Base-by-base conservation (phyloP, 2,113 vertebrate genomes). In the Phylloscopus whistleri region DNA sequence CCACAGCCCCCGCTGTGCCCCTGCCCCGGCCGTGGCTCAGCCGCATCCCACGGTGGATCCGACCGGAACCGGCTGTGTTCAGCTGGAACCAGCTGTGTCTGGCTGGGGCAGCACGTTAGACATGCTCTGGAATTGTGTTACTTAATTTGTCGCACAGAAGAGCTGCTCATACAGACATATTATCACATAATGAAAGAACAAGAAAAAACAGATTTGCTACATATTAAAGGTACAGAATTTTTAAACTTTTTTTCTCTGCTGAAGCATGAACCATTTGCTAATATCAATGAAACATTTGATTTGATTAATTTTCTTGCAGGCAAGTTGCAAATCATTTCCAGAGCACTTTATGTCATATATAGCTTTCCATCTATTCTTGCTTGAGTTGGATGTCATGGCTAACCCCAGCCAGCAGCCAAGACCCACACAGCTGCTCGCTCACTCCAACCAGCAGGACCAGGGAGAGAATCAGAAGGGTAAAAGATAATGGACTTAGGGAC, bases 1-100 rank as follows among this genome's bases (percentile, higher is more conserved):
- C 4, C 0, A 0, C 9, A 2, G 18, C 35, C 3, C 23, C 8
- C 0, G 0, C 1, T 0, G 9, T 2, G 0, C 19, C 6, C 4
- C 8, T 0, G 2, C 10, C 15, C 2, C 0, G 0, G 9, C 69
- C 8, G 3, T 0, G 3, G 20, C 30, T n/a, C 35, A 27, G 30
- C 13, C 0, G 0, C 1, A 2, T 30, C 79, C 23, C 16, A 41
- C 0, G 0, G 3, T 2, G 43, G 3, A 41, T 3, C 31, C 0
- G 7, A 13, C 53, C n/a, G 35, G 58, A 26, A 37, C 56, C 19
- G 2, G 19, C 20, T 58, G 56, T n/a, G 56, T n/a, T 16, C 0
- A 0, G 19, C 6, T 31, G 60, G 37, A 46, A 24, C 63, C 4
- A 5, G 2, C 27, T 49, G 46, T 74, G 62, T 21, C 52, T 0